phyloP scores from a whole-genome alignment of 2,113 vertebrate genomes.

The Rhinolophus sinicus region DNA sequence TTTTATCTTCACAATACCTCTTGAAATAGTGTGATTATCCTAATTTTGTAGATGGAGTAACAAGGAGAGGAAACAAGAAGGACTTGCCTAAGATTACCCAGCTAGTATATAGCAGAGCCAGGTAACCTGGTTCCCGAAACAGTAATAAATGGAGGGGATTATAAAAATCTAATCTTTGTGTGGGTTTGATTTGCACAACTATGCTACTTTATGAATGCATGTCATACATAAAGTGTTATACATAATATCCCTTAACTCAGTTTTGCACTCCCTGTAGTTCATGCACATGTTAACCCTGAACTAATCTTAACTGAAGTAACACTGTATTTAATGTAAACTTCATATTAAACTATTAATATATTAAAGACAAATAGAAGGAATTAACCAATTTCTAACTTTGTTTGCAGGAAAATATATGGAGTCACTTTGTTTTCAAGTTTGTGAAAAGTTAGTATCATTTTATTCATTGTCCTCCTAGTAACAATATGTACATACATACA shows the following conservation, averaged over 20 bases:
- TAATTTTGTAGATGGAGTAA: not conserved
- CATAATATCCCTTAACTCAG: not conserved
- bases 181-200: not conserved
- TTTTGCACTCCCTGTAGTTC: not conserved
- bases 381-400: constrained; percentile 9
- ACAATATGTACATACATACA: not conserved
- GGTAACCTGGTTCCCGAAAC: not conserved
- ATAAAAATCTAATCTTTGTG: not conserved
- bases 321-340: not conserved
- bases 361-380: not conserved
- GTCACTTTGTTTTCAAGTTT: not conserved
- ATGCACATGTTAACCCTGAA: not conserved
- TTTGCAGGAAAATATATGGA: not conserved
- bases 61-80: not conserved
- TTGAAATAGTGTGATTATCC: not conserved
- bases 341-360: not conserved
- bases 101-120: not conserved
- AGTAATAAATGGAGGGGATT: not conserved
- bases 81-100: not conserved
- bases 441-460: not conserved
- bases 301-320: not conserved
- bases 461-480: not conserved
- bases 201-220: not conserved
- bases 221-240: not conserved
- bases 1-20: not conserved